These are phyloP conservation scores for Symphodus melops DNA, from an alignment of 2,113 vertebrate species.

Conservation along the genomic window DNA sequence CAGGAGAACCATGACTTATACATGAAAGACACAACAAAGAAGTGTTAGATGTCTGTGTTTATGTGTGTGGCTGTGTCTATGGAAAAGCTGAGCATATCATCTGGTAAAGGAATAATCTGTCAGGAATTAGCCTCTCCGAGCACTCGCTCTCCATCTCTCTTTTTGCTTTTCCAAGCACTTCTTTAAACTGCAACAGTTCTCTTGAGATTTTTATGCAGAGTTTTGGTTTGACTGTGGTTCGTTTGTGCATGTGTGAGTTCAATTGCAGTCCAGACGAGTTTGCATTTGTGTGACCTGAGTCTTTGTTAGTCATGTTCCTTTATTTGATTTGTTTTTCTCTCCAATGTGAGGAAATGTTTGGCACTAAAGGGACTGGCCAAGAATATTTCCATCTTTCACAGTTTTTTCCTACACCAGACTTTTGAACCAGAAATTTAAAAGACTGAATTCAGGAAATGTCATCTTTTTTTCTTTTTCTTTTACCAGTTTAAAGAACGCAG, in stretches of 20 bases:
- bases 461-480: neutral
- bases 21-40: slow-evolving; percentile 55
- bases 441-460: slow-evolving; percentile 23
- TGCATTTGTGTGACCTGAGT: slow-evolving; percentile 13
- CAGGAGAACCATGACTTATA: slow-evolving; percentile 34
- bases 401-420: slow-evolving; percentile 30
- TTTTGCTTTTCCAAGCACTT: slow-evolving; percentile 57
- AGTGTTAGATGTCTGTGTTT: slow-evolving; percentile 31
- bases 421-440: slow-evolving; percentile 20
- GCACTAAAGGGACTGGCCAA: neutral
- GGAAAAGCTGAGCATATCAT: slow-evolving; percentile 76
- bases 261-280: slow-evolving; percentile 4
- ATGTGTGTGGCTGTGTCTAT: slow-evolving; percentile 37
- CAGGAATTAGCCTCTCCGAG: slow-evolving; percentile 42
- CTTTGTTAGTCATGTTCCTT: neutral
- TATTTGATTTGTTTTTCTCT: neutral
- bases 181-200: slow-evolving; percentile 27
- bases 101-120: slow-evolving; percentile 75
- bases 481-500: slow-evolving; percentile 1
- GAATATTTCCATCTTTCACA: slow-evolving; percentile 33
- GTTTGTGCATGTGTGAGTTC: slow-evolving; percentile 49
- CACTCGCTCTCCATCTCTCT: slow-evolving; percentile 34
- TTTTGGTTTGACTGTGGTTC: slow-evolving; percentile 44
- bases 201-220: slow-evolving; percentile 1
- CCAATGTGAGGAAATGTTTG: slow-evolving; percentile 8